phyloP scores from a whole-genome alignment of 2,888 invertebrate genomes.

The Tetragonisca angustula region DNA sequence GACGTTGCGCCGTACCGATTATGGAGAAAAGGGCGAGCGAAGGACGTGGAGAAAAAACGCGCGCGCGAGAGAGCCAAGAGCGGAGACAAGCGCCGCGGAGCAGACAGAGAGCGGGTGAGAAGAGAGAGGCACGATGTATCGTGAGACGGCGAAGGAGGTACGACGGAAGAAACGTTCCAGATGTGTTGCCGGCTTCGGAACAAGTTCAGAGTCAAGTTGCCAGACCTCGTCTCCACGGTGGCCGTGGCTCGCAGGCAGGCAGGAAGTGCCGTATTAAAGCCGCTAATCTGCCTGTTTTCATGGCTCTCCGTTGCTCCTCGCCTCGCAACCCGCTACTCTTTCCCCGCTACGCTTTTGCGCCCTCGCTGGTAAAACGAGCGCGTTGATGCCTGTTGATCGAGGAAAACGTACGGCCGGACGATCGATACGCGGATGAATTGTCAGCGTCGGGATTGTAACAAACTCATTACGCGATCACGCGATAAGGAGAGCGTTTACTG shows the following conservation, averaged over 20 bases:
- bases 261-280: slow-evolving; percentile 79
- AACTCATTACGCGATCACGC: slow-evolving; percentile 46
- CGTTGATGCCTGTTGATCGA: slow-evolving; percentile 48
- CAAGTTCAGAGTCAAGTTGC: slow-evolving; percentile 74
- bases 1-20: slow-evolving; percentile 56
- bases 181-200: slow-evolving; percentile 72
- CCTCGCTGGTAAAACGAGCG: slow-evolving; percentile 41
- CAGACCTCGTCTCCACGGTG: slow-evolving; percentile 55
- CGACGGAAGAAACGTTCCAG: slow-evolving; percentile 74
- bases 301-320: slow-evolving; percentile 47
- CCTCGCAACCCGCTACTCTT: slow-evolving; percentile 27
- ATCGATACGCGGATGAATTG: slow-evolving; percentile 38
- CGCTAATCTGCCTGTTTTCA: slow-evolving; percentile 78
- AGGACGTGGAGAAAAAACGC: slow-evolving; percentile 46
- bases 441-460: slow-evolving; percentile 35
- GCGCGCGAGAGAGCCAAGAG: slow-evolving; percentile 32
- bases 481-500: slow-evolving; percentile 14
- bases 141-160: slow-evolving; percentile 54
- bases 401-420: slow-evolving; percentile 40
- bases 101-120: background rate
- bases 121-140: slow-evolving; percentile 25
- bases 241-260: slow-evolving; percentile 58
- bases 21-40: slow-evolving; percentile 60
- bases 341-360: slow-evolving; percentile 8
- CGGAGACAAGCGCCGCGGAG: slow-evolving; percentile 6